Evolutionary conservation across 2,113 vertebrate genomes (phyloP).

Genomic region (Pseudonaja textilis): DNA sequence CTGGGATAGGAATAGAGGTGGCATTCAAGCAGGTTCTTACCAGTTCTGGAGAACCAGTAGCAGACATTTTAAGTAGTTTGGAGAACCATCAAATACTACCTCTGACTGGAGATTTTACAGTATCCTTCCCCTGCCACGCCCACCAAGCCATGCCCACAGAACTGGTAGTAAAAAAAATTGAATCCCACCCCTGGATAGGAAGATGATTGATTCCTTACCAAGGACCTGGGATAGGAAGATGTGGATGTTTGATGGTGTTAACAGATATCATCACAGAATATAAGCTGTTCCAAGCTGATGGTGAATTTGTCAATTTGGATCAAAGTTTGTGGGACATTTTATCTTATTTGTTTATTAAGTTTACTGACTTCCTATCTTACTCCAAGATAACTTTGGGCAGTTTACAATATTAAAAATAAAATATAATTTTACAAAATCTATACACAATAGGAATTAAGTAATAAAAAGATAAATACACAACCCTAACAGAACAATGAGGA

Average conservation of each 20-base stretch:
- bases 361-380: not conserved
- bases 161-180: too few relatives aligned
- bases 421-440: not conserved
- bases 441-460: not conserved
- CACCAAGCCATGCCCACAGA: too few relatives aligned
- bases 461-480: not conserved
- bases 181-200: too few relatives aligned
- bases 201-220: not conserved
- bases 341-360: not conserved
- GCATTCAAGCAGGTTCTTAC: too few relatives aligned
- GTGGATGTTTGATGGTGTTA: not conserved
- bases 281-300: not conserved
- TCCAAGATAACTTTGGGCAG: too few relatives aligned
- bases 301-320: not conserved
- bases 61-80: too few relatives aligned
- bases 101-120: too few relatives aligned
- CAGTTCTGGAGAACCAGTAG: too few relatives aligned
- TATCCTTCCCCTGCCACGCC: too few relatives aligned
- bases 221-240: not conserved
- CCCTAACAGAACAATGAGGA: not conserved
- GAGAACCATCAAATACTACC: too few relatives aligned
- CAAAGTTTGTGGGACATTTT: not conserved
- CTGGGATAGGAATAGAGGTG: not conserved
- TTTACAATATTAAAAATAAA: not conserved
- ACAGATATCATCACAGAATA: not conserved